phyloP scores from a whole-genome alignment of 2,113 vertebrate genomes.

The Oryzias curvinotus region DNA sequence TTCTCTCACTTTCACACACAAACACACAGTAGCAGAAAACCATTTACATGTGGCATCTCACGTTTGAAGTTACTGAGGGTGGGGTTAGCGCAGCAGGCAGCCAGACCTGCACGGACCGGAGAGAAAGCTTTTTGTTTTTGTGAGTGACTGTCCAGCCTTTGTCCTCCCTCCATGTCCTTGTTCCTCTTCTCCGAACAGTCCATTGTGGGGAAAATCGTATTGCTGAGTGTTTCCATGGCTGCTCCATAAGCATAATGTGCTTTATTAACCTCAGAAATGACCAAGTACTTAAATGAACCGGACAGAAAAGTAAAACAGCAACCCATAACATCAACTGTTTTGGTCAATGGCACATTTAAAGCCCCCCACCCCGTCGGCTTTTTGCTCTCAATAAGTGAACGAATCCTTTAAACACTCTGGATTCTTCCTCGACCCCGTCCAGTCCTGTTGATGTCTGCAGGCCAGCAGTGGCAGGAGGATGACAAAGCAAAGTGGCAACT shows the following conservation, averaged over 20 bases:
- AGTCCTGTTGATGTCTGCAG: conserved; percentile 19
- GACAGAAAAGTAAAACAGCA: conserved; percentile 37
- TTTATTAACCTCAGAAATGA: conserved; percentile 54
- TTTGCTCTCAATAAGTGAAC: conserved; percentile 7
- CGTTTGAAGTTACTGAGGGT: conserved; percentile 31
- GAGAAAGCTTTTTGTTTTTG: conserved; percentile 23
- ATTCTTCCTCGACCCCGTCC: conserved; percentile 9
- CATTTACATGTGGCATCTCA: conserved; percentile 38
- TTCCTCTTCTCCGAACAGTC: conserved; percentile 8
- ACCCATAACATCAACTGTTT: conserved; percentile 20
- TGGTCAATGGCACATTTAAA: conserved; percentile 45
- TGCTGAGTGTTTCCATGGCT: conserved; percentile 57
- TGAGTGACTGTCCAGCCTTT: conserved; percentile 23
- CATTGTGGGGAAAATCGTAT: conserved; percentile 45
- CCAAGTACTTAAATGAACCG: conserved; percentile 19
- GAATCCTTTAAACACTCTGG: conserved; percentile 51
- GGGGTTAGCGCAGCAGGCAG: conserved; percentile 13
- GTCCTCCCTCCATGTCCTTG: conserved; percentile 13
- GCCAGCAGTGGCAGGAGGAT: conserved; percentile 36
- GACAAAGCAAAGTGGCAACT: conserved; percentile 42
- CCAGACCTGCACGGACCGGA: conserved; percentile 16
- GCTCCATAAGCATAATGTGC: conserved; percentile 51
- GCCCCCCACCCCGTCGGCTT: not conserved
- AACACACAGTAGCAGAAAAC: conserved; percentile 30
- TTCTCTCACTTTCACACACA: conserved; percentile 12